These are phyloP conservation scores for Xestia rhomboidea DNA, from an alignment of 2,888 invertebrate genomes.

Conservation along the genomic window DNA sequence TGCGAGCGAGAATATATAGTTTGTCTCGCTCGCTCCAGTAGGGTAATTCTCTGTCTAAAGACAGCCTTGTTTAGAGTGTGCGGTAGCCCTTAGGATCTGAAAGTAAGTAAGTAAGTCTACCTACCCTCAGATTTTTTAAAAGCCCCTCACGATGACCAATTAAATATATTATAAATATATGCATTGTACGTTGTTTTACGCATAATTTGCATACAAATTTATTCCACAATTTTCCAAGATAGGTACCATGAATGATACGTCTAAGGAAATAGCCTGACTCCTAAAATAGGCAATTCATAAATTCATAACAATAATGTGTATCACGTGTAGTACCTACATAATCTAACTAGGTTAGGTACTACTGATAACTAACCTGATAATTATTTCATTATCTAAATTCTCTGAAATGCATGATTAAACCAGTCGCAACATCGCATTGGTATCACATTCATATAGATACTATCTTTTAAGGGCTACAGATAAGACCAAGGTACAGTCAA, in stretches of 20 bases:
- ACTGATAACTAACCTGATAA: conserved; percentile 24
- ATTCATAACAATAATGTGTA: not conserved
- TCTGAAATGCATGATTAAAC: conserved; percentile 26
- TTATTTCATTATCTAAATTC: conserved; percentile 32
- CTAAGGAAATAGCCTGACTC: not conserved
- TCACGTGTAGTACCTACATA: conserved; percentile 11
- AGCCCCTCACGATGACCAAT: not conserved
- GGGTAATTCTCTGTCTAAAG: no score
- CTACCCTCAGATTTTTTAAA: not conserved
- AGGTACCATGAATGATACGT: not conserved
- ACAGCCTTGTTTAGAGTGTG: no score
- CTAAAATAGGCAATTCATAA: not conserved
- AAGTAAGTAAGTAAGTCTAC: not conserved
- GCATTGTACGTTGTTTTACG: not conserved
- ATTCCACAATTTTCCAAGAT: conserved; percentile 8
- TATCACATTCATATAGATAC: conserved; percentile 30
- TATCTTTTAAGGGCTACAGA: conserved; percentile 27
- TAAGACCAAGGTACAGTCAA: conserved; percentile 18
- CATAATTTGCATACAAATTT: not conserved
- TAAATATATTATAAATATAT: conserved; percentile 1
- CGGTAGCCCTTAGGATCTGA: not conserved
- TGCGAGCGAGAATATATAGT: no score
- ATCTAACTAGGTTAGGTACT: conserved; percentile 32
- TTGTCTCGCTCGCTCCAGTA: no score
- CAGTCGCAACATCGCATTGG: conserved; percentile 2